Evolutionary conservation across 2,113 vertebrate genomes (phyloP).

Genomic region (Plestiodon gilberti): DNA sequence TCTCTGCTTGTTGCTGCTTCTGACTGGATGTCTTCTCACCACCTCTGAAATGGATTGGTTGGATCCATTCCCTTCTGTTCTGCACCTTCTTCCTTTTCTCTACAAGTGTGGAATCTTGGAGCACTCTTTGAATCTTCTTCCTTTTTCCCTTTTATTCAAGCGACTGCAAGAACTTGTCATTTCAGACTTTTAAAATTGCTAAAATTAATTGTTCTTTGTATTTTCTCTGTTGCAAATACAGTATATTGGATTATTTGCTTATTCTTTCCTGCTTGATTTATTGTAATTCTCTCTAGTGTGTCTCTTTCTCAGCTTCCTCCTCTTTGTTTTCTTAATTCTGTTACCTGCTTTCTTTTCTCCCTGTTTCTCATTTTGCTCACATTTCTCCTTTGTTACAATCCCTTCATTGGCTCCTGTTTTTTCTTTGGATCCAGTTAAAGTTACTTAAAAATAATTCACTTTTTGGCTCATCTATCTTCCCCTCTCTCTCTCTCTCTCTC

Average conservation of each 20-base stretch:
- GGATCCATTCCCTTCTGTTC: not conserved
- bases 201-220: not conserved
- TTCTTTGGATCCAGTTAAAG: not conserved
- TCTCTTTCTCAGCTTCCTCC: no score
- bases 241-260: no score
- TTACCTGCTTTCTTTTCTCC: not conserved
- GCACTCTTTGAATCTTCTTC: no score
- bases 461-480: not conserved
- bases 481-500: no score
- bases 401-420: not conserved
- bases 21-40: not conserved
- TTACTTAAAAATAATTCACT: not conserved
- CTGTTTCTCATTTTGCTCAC: no score
- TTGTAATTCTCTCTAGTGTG: no score
- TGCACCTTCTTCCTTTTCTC: not conserved
- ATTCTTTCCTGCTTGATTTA: no score
- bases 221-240: no score
- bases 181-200: not conserved
- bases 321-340: not conserved
- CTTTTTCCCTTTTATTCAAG: not conserved
- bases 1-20: not conserved
- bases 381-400: not conserved
- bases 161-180: not conserved
- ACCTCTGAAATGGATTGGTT: not conserved
- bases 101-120: no score